These are phyloP conservation scores for Drymonia ruficornis DNA, from an alignment of 2,888 invertebrate genomes.

Conservation along the genomic window DNA sequence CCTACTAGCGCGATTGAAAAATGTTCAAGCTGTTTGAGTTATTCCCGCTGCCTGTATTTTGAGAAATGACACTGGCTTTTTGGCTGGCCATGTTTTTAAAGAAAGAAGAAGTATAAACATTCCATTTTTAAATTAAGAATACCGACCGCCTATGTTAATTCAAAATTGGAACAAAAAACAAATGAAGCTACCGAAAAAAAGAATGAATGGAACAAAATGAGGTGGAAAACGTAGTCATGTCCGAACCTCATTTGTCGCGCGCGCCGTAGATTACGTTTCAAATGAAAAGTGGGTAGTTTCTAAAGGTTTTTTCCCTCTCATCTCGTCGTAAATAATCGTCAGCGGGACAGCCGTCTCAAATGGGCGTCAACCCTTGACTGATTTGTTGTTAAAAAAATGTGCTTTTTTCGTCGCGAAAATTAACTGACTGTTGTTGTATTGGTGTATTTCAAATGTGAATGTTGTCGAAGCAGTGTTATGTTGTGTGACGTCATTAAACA, in stretches of 20 bases:
- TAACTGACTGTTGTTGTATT: conserved; percentile 9
- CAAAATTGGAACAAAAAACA: conserved; percentile 9
- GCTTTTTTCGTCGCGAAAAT: conserved; percentile 29
- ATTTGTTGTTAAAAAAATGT: conserved; percentile 58
- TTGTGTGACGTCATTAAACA: too few relatives aligned
- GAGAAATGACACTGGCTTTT: too few relatives aligned
- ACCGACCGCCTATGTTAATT: not conserved
- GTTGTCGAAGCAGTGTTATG: not conserved
- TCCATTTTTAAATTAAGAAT: not conserved
- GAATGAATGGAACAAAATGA: conserved; percentile 42
- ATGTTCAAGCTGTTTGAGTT: too few relatives aligned
- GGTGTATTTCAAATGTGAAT: conserved; percentile 11
- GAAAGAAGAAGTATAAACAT: not conserved
- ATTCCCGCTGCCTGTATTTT: too few relatives aligned
- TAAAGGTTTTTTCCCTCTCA: conserved; percentile 62
- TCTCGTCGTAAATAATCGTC: conserved; percentile 65
- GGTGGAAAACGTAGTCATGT: conserved; percentile 66
- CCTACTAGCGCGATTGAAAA: too few relatives aligned
- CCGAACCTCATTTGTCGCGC: conserved; percentile 67
- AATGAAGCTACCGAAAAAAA: conserved; percentile 46
- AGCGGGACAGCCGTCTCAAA: conserved; percentile 47
- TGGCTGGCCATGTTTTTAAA: not conserved
- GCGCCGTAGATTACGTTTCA: conserved; percentile 74
- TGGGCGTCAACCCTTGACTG: conserved; percentile 67
- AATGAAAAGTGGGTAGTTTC: conserved; percentile 79